phyloP scores from a whole-genome alignment of 2,113 vertebrate species.

The Bubo blakistoni region DNA sequence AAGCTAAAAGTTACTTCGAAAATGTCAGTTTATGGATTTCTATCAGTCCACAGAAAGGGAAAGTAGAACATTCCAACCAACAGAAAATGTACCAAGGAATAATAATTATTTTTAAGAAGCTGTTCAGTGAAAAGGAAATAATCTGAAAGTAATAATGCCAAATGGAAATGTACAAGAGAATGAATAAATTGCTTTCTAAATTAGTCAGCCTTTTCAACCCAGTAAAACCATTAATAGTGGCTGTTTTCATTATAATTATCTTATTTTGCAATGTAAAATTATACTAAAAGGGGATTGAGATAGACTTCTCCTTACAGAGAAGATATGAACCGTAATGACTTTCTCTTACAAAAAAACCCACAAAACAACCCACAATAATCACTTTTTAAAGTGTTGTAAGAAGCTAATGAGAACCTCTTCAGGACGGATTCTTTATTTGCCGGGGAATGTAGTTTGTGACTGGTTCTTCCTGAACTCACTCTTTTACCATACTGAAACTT shows the following conservation, averaged over 20 bases:
- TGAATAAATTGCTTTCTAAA: neutral
- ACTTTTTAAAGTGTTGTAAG: neutral
- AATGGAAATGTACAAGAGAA: neutral
- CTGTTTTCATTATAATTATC: neutral
- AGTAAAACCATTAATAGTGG: neutral
- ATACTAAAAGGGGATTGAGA: neutral
- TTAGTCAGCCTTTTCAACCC: neutral
- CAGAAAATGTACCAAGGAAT: neutral
- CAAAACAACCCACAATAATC: neutral
- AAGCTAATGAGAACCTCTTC: neutral
- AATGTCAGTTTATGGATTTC: neutral
- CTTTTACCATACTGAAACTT: neutral
- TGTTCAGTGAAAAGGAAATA: neutral
- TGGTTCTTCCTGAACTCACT: neutral
- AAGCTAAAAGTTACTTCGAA: neutral
- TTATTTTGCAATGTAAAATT: neutral
- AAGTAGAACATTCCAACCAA: neutral
- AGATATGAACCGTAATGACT: neutral
- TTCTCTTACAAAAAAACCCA: neutral
- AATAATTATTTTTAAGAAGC: neutral
- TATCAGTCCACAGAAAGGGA: neutral
- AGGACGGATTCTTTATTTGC: neutral
- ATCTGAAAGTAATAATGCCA: neutral
- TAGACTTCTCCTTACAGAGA: neutral
- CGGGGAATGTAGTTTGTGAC: neutral